Evolutionary conservation across 2,113 vertebrate genomes (phyloP).

Genomic region (Calcarius ornatus): DNA sequence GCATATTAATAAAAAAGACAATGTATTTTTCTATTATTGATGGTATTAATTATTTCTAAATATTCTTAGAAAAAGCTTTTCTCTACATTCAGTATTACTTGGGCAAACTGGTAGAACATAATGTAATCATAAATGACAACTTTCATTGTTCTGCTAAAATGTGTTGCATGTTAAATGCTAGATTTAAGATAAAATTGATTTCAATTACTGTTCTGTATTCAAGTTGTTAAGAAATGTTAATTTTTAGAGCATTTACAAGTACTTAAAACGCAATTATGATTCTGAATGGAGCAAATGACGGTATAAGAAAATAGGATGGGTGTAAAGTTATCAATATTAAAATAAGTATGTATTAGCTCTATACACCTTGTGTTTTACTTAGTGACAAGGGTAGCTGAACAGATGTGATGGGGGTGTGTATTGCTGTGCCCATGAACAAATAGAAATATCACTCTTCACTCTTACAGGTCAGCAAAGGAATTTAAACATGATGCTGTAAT

Average conservation of each 20-base stretch:
- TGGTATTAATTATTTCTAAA: not conserved
- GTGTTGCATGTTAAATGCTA: not conserved
- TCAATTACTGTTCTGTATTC: not conserved
- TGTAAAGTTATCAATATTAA: not conserved
- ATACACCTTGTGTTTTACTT: not conserved
- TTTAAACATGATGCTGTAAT: not conserved
- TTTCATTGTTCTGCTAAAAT: not conserved
- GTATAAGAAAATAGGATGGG: not conserved
- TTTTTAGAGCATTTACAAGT: not conserved
- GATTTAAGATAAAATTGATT: not conserved
- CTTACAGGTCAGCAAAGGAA: not conserved
- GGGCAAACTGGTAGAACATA: not conserved
- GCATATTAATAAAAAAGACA: not conserved
- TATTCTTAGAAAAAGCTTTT: not conserved
- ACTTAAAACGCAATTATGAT: not conserved
- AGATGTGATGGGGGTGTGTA: fast-evolving
- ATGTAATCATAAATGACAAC: not conserved
- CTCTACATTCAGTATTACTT: not conserved
- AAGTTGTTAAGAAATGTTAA: not conserved
- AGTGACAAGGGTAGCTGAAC: not conserved
- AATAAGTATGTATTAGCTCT: not conserved
- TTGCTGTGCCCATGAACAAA: not conserved
- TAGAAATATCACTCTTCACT: not conserved
- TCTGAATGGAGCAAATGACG: not conserved
- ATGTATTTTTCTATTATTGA: not conserved